Conservation (phyloP, 2,113 vertebrate species). For the Natator depressus region DNA sequence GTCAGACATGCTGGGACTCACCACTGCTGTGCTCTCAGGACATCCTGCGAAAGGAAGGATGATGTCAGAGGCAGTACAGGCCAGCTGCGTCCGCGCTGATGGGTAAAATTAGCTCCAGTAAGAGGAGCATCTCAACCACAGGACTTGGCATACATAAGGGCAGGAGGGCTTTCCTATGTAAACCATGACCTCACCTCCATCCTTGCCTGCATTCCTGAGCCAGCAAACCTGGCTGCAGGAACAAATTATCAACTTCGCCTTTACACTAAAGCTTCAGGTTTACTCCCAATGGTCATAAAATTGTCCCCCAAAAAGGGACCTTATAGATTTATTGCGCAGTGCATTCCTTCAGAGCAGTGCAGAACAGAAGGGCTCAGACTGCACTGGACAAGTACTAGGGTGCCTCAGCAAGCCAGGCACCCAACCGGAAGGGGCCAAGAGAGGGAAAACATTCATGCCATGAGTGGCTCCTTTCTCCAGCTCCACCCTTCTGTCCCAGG, state of each 20-base stretch:
- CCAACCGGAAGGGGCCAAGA: not conserved
- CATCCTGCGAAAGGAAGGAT: not conserved
- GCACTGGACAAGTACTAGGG: not conserved
- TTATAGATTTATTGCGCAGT: not conserved
- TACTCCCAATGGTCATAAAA: constrained; percentile 36
- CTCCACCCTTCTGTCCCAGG: not conserved
- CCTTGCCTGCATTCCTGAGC: not conserved
- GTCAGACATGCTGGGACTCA: not conserved
- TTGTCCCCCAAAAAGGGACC: not conserved
- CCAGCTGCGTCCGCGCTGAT: not conserved
- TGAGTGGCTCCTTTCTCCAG: not conserved
- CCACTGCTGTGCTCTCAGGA: not conserved
- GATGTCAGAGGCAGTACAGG: fast-evolving
- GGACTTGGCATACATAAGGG: not conserved
- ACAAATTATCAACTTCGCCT: not conserved
- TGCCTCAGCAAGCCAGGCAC: not conserved
- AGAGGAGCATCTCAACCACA: not conserved
- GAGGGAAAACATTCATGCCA: not conserved
- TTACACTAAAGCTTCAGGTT: constrained; percentile 37
- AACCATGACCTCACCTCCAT: not conserved
- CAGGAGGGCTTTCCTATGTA: constrained; percentile 12
- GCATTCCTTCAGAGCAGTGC: not conserved
- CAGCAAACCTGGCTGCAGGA: not conserved
- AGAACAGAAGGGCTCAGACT: not conserved
- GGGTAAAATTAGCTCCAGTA: constrained; percentile 52